Evolutionary conservation across 2,797 vertebrate species (phyloP), one percentile per base, ranked within the genome.

Genomic region (Apogon hyalosoma): DNA sequence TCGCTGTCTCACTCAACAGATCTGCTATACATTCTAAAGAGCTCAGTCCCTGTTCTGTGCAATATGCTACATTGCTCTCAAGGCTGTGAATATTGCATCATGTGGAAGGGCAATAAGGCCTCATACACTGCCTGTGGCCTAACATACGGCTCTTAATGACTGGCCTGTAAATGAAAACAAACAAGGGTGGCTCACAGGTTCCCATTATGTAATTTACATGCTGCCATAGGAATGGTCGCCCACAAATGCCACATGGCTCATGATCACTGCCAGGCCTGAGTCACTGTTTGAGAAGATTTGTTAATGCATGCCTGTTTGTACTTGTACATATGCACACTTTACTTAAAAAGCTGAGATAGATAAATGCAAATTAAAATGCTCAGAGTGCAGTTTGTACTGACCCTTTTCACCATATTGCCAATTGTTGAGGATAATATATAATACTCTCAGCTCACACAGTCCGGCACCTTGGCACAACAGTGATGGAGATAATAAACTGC

Each of bases 111-210:
- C 52, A 73, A 64, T 72, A 31, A 62, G 58, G 62, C 65, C 61
- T 71, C 61, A 64, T 79, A 78, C 19, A 31, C 68, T 45, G 63
- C 74, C 75, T 67, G 45, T 28, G 63, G 52, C 62, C 52, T 49
- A 62, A 73, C 49, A 54, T 40, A 1, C 40, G 33, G 52, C 55
- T 71, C 65, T 52, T 78, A 79, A 88, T 82, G 86, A 82, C 77
- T 83, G 42, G 40, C 55, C 41, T 3, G 1, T 49, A 58, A 82
- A 77, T 73, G 69, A 87, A 84, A 90, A 89, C 83, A 89, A 88
- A 84, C 70, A 81, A n/a, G 52, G 28, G 43, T 19, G 68, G 57
- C 62, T 73, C 77, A 67, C 87, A 82, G 85, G 79, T 77, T 84
- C 68, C 16, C 21, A 33, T 92, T 89, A 88, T 76, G 79, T 82